Evolutionary conservation across 2,888 invertebrate genomes (phyloP), one percentile per base, ranked within the genome.

Genomic region (Bembecia ichneumoniformis): DNA sequence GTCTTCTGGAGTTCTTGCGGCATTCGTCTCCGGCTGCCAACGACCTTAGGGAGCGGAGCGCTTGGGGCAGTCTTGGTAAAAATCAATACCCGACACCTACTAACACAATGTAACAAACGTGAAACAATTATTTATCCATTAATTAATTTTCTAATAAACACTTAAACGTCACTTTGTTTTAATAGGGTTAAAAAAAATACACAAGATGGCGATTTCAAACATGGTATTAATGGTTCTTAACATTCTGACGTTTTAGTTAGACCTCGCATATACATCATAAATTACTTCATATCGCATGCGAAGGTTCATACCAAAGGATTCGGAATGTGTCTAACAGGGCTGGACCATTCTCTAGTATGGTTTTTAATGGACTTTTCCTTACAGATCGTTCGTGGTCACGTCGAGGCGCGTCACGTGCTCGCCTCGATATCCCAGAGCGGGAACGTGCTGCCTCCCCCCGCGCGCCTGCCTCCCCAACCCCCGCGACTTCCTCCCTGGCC

Each of bases 361-460:
- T 55, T 48, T 51, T 28, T 35, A 1, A 20, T 20, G 1, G 28
- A 28, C 14, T 40, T 40, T 40, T 40, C n/a, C 5, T 40, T 2
- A 50, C 70, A 92, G 96, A 96, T 82, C 94, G 96, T 2, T 96
- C 96, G 1, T 96, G 96, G 94, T 94, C 95, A 0, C 89, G 96
- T 0, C 91, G 95, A 62, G 51, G 93, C 95, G 58, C 90, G 95
- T 13, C 93, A 96, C 2, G 95, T 95, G 93, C 95, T 57, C 90
- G 95, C n/a, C 93, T 96, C 2, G 95, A 95, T 58, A 90, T 94
- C 28, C 92, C 96, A 73, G 92, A 94, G 58, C 87, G 94, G 11
- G 95, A 94, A 74, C 81, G 93, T 52, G 91, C 93, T 9, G 91
- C 86, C 58, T 92, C 91, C 9, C 94, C 91, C 52, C 69, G 63